Percentiles rank a stretch among this genome's conserved stretches.
phyloP scores from a whole-genome alignment of 23 tunicate species.

The Styela plicata region DNA sequence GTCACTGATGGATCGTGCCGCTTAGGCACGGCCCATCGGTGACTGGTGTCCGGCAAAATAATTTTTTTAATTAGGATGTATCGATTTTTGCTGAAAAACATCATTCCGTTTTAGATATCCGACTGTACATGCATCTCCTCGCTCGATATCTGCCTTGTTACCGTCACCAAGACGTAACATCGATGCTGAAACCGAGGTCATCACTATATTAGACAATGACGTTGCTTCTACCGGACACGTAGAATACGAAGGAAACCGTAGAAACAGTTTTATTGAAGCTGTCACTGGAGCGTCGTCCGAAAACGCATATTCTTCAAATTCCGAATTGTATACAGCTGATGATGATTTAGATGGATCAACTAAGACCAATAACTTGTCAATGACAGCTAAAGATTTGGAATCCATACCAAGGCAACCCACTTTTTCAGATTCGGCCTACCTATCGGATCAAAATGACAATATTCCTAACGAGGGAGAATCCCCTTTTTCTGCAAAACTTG shows the following conservation, averaged over 20 bases:
- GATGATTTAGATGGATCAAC: not conserved
- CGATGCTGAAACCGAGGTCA: not conserved
- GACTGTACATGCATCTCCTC: not conserved
- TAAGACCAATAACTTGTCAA: not conserved
- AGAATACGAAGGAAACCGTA: not conserved
- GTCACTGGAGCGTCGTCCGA: not conserved
- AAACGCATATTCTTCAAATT: not conserved
- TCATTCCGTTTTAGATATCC: conserved; percentile 7
- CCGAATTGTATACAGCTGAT: not conserved
- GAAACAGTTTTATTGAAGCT: not conserved
- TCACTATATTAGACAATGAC: not conserved
- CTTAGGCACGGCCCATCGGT: too few species aligned
- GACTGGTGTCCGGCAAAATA: too few species aligned
- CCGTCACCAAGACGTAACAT: conserved; percentile 5
- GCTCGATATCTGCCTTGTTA: not conserved
- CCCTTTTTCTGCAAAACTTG: not conserved
- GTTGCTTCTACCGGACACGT: not conserved
- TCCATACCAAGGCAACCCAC: not conserved
- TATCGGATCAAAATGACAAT: not conserved
- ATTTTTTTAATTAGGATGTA: too few species aligned
- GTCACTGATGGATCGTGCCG: too few species aligned
- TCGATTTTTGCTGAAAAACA: not conserved
- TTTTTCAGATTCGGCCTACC: not conserved
- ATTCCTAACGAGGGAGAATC: not conserved
- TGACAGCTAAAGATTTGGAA: not conserved